phyloP scores from a whole-genome alignment of 2,113 vertebrate genomes.

The Hippolais icterina region DNA sequence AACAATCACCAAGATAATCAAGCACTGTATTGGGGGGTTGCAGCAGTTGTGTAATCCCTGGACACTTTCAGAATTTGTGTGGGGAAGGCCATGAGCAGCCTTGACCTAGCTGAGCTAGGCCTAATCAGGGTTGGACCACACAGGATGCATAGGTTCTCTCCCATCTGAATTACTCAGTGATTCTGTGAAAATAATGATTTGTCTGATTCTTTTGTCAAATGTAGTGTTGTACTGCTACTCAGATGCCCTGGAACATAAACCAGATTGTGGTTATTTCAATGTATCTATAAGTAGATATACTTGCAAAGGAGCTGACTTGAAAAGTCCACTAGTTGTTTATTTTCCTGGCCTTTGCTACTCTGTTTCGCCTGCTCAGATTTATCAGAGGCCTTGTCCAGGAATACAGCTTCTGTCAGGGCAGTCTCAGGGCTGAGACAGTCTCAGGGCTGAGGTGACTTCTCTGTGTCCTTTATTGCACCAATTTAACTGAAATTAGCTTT shows the following conservation, averaged over 20 bases:
- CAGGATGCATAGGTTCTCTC: not conserved
- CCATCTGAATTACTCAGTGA: not conserved
- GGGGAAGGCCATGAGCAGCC: not conserved
- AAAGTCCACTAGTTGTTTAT: not conserved
- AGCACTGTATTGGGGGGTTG: accelerated
- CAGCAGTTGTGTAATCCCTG: not conserved
- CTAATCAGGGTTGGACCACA: not conserved
- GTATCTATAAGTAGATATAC: not conserved
- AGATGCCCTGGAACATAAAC: not conserved
- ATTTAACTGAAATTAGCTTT: not conserved
- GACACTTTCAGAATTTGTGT: not conserved
- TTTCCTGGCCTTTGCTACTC: not conserved
- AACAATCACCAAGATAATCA: not conserved
- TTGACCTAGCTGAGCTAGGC: not conserved
- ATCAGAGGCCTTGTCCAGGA: accelerated
- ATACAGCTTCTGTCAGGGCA: not conserved
- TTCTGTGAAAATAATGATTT: not conserved
- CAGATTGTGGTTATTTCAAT: not conserved
- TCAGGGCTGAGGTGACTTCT: not conserved
- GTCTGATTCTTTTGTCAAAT: accelerated
- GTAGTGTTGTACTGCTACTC: not conserved
- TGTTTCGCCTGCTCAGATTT: not conserved
- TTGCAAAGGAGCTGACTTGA: not conserved
- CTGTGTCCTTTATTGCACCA: not conserved
- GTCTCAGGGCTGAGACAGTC: not conserved